Evolutionary conservation across 2,797 vertebrate species (phyloP).

Genomic region (Melanitta fusca): DNA sequence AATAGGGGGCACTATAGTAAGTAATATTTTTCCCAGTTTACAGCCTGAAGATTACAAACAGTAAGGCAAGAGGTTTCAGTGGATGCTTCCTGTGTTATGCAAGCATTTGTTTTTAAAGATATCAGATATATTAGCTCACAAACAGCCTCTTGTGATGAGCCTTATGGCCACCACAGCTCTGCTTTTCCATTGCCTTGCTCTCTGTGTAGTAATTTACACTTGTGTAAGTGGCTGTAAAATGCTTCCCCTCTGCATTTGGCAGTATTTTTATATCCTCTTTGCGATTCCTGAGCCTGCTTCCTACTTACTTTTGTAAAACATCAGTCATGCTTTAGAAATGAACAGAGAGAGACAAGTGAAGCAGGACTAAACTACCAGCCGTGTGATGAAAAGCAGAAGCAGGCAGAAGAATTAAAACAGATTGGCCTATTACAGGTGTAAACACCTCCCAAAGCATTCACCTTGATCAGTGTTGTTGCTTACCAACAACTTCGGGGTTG

Average conservation of each 20-base stretch:
- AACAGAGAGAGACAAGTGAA: background rate
- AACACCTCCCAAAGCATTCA: background rate
- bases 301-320: slow-evolving; percentile 19
- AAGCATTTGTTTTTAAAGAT: background rate
- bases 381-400: slow-evolving; percentile 30
- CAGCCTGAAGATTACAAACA: background rate
- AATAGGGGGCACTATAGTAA: background rate
- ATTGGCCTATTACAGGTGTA: background rate
- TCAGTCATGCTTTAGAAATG: background rate
- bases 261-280: slow-evolving; percentile 40
- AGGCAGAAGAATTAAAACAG: background rate
- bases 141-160: slow-evolving; percentile 4
- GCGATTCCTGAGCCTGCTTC: slow-evolving; percentile 28
- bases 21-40: background rate
- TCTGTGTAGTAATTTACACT: slow-evolving; percentile 33
- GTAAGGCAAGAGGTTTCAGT: background rate
- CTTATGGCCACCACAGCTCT: slow-evolving; percentile 42
- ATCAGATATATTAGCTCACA: background rate
- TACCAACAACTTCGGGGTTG: background rate
- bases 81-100: background rate
- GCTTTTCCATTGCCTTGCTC: slow-evolving; percentile 59
- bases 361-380: slow-evolving; percentile 16
- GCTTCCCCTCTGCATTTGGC: slow-evolving; percentile 50
- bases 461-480: background rate
- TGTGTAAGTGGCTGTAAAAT: slow-evolving; percentile 55